Conservation (phyloP, 1,140 invertebrate species). For the Cyclargus thomasi region DNA sequence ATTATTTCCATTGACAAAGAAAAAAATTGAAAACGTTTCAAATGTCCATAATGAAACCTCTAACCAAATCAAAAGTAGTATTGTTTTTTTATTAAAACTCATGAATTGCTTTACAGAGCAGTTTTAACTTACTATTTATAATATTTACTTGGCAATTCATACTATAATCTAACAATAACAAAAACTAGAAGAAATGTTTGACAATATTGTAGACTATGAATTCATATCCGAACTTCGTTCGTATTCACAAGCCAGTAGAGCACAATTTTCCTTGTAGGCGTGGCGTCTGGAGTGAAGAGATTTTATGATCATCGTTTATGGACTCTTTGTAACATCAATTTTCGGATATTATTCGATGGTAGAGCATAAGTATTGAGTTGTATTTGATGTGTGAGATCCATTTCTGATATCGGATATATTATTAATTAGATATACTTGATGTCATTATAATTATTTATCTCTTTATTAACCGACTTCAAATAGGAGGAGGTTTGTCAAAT, state of each 20-base stretch:
- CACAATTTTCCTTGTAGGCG: not conserved
- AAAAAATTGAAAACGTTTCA: too few relatives aligned
- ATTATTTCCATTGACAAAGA: too few relatives aligned
- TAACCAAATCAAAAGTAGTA: too few relatives aligned
- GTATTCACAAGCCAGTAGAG: not conserved
- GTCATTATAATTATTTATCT: too few relatives aligned
- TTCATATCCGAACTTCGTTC: not conserved
- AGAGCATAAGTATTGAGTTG: not conserved
- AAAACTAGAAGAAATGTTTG: not conserved
- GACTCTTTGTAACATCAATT: not conserved
- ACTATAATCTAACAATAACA: not conserved
- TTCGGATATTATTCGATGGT: not conserved
- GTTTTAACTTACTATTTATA: too few relatives aligned
- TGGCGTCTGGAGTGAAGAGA: not conserved
- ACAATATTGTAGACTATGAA: not conserved
- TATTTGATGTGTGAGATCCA: not conserved
- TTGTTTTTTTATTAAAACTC: too few relatives aligned
- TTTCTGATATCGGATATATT: not conserved
- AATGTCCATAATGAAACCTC: too few relatives aligned
- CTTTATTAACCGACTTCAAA: too few relatives aligned
- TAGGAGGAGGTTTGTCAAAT: too few relatives aligned
- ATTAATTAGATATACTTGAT: not conserved
- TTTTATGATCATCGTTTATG: slow-evolving; percentile 3
- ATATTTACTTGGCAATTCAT: too few relatives aligned
- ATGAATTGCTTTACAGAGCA: too few relatives aligned